Percentiles rank a stretch among this genome's conserved stretches.
phyloP scores from a whole-genome alignment of 2,888 invertebrate genomes.

The Drosophila neutralis region DNA sequence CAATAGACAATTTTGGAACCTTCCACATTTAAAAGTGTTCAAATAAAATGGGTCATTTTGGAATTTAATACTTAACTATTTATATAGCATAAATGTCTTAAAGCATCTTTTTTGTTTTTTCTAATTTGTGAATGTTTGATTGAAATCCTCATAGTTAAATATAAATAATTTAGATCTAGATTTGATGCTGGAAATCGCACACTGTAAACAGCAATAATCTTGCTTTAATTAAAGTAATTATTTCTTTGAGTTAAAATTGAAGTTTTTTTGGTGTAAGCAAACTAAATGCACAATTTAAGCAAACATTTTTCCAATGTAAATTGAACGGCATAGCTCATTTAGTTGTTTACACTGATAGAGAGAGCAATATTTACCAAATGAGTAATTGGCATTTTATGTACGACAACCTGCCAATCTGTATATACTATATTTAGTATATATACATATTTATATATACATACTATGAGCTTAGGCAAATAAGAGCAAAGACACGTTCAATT shows the following conservation, averaged over 20 bases:
- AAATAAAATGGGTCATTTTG: neutral
- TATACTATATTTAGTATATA: conserved; percentile 16
- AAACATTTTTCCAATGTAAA: neutral
- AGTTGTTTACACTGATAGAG: neutral
- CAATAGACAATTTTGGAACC: neutral
- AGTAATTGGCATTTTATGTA: conserved; percentile 6
- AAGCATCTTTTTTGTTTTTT: neutral
- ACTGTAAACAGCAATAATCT: neutral
- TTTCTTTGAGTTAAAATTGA: neutral
- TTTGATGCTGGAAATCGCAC: no score
- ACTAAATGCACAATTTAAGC: neutral
- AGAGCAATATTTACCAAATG: conserved; percentile 21
- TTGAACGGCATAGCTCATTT: neutral
- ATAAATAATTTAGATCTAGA: neutral
- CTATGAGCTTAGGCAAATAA: conserved; percentile 19
- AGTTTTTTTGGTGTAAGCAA: neutral
- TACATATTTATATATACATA: neutral
- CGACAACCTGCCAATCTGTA: conserved; percentile 19
- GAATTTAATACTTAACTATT: neutral
- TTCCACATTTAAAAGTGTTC: neutral
- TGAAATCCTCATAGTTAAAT: neutral
- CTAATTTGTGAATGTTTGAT: neutral
- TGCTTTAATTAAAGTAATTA: neutral
- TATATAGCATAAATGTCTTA: neutral
- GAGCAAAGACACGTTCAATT: conserved; percentile 32